A percentile compares a stretch with the other conserved stretches of the same genome.
phyloP scores from a whole-genome alignment of 1,140 invertebrate species.

The Caerostris darwini region DNA sequence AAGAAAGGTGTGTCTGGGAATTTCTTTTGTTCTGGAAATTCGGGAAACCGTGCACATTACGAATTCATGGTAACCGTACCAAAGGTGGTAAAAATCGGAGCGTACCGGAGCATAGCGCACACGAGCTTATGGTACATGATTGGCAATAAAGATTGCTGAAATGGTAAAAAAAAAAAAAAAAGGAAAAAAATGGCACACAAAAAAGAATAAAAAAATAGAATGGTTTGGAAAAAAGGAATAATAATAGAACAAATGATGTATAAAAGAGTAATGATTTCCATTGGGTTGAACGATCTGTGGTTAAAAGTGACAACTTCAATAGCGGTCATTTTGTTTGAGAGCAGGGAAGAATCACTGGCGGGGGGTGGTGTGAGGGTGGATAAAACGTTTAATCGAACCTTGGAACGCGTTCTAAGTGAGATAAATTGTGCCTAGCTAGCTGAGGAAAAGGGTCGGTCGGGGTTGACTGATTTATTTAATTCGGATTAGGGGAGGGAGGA shows the following conservation, averaged over 20 bases:
- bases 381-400: background rate
- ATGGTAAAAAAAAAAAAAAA: background rate
- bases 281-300: slow-evolving; percentile 26
- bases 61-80: slow-evolving; percentile 43
- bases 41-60: slow-evolving; percentile 37
- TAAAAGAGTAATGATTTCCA: slow-evolving; percentile 38
- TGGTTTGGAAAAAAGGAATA: background rate
- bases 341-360: background rate
- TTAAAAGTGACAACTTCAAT: slow-evolving; percentile 47
- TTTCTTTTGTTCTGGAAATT: background rate
- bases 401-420: slow-evolving; percentile 9
- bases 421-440: background rate
- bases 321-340: slow-evolving; percentile 28
- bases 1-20: slow-evolving; percentile 55
- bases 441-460: background rate
- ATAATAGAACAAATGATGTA: background rate
- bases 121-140: background rate
- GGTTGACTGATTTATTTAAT: slow-evolving; percentile 28
- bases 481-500: background rate
- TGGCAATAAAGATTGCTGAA: background rate
- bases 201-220: background rate
- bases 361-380: background rate
- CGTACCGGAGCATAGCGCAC: background rate
- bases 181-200: background rate
- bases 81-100: slow-evolving; percentile 24